Base-by-base conservation (phyloP, 1,140 invertebrate genomes). In the Condylostylus longicornis region DNA sequence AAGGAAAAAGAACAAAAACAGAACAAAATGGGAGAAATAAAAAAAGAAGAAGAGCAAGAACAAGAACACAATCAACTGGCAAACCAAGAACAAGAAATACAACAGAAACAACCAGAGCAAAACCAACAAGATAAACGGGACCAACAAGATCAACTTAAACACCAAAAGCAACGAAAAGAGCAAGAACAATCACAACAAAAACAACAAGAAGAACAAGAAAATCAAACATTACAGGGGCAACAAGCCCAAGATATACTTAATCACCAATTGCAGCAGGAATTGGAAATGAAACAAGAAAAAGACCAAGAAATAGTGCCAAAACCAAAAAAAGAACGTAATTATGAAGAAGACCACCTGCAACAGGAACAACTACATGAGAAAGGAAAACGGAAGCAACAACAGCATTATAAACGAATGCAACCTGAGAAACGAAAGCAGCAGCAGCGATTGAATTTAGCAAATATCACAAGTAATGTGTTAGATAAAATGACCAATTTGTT, bases 351-450 rank as follows among this genome's bases (percentile, higher is more conserved):
- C n/a, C n/a, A n/a, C n/a, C 58, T 66, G 50, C 61, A 59, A 14
- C 57, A 59, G 38, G 61, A 64, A 32, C 62, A 53, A 2, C 62
- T 65, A 9, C 65, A 67, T 42, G 57, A 59, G 5, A 55, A 51
- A 2, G 10, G 65, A 66, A 49, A 40, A 40, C 48, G 49, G 5
- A 36, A 44, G 25, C 61, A 65, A 32, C 53, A 53, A 35, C 32
- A 40, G 10, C 33, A 28, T 3, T 15, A 14, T n/a, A n/a, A n/a
- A n/a, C n/a, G n/a, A n/a, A n/a, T n/a, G n/a, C n/a, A n/a, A n/a
- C n/a, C n/a, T n/a, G n/a, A n/a, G n/a, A n/a, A 42, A n/a, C n/a
- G n/a, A n/a, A n/a, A n/a, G n/a, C n/a, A n/a, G n/a, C n/a, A n/a
- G n/a, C n/a, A n/a, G n/a, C n/a, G n/a, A n/a, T n/a, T n/a, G n/a